Base-by-base conservation (phyloP, 2,113 vertebrate genomes). In the Nyctibius bracteatus region DNA sequence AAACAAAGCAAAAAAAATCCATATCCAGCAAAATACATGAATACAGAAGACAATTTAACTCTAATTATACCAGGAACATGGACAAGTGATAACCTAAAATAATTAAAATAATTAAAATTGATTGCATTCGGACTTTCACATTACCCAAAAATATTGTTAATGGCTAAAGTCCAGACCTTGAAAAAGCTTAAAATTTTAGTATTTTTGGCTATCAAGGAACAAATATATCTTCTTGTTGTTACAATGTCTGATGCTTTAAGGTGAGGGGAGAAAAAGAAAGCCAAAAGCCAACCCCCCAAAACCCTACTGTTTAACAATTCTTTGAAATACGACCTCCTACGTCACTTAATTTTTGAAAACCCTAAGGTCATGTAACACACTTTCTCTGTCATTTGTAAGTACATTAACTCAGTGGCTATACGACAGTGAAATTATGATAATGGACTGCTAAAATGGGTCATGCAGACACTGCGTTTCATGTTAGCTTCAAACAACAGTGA, bases 341-440 rank as follows among this genome's bases (percentile, higher is more conserved):
- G 97, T 98, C 98, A 98, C 98, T 98, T 98, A 98, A 98, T 98
- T 98, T 98, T 97, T 98, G 98, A 98, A 98, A 98, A 98, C 98
- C 99, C 98, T 98, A 96, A 98, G 98, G 99, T 99, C 98, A 98
- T 98, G 97, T 98, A 98, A 98, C 98, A 99, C 98, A 98, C 98
- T 98, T 98, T 99, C 98, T 98, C 98, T 98, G 98, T 98, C 98
- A 99, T 99, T 98, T 99, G 98, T 98, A 98, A 98, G 98, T 98
- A 99, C 98, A 98, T 98, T 98, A 99, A 99, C 97, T 98, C 98
- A 96, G 98, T 98, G 98, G 98, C 98, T 98, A 98, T 92, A 97
- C 90, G 96, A 98, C 98, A 98, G 98, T 98, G 98, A 98, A 98
- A 98, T 98, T 98, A 99, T 99, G 98, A 98, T 99, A 99, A 99